Evolutionary conservation across 2,113 vertebrate species (phyloP).

Genomic region (Nothocercus nigrocapillus): DNA sequence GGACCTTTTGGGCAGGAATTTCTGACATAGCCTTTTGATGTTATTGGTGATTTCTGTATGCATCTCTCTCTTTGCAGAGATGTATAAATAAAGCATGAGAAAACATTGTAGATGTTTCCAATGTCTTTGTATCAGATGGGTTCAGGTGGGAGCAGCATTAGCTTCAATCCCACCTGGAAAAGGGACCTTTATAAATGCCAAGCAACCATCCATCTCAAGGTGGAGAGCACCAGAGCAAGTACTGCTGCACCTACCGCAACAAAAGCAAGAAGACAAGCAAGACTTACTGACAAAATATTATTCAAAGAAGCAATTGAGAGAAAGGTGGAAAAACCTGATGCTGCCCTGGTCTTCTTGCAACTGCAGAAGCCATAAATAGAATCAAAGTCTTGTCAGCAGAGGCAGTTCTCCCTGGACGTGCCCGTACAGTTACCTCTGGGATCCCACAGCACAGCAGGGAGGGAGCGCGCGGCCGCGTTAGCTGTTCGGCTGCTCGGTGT

Average conservation of each 20-base stretch:
- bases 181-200: background rate
- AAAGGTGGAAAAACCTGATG: background rate
- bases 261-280: background rate
- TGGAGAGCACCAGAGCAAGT: background rate
- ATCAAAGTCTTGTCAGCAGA: background rate
- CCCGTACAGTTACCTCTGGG: background rate
- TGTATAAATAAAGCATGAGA: background rate
- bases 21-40: background rate
- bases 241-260: background rate
- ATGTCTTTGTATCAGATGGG: background rate
- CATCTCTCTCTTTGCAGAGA: background rate
- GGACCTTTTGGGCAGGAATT: background rate
- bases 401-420: background rate
- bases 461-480: accelerated
- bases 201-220: background rate
- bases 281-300: background rate
- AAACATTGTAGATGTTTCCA: background rate
- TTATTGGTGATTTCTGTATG: background rate
- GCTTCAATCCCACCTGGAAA: background rate
- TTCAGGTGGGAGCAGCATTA: background rate
- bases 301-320: background rate
- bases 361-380: background rate
- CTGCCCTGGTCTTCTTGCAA: background rate
- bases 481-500: no score
- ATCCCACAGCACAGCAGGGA: background rate